phyloP scores from a whole-genome alignment of 2,888 invertebrate genomes.

The Pasiphila rectangulata region DNA sequence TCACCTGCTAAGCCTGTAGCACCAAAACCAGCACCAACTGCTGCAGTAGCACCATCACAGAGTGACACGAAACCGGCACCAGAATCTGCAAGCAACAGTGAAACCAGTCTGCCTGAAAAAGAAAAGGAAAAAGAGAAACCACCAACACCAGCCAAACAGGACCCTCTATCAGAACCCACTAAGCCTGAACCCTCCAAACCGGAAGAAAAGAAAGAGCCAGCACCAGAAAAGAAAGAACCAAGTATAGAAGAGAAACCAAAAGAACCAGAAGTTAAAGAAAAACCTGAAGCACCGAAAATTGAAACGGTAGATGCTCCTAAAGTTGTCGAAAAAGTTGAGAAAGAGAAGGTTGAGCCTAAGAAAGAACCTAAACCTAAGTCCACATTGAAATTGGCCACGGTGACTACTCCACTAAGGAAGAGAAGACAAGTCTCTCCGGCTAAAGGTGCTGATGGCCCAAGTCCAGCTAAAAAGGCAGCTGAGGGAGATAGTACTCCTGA shows the following conservation, averaged over 20 bases:
- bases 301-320: constrained; percentile 36
- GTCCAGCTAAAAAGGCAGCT: constrained; percentile 58
- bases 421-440: constrained; percentile 76
- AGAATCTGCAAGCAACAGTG: constrained; percentile 65
- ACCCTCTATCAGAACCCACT: constrained; percentile 47
- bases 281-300: constrained; percentile 40
- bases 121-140: constrained; percentile 25
- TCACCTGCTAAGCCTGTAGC: constrained; percentile 66
- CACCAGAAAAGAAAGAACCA: constrained; percentile 48
- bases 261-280: constrained; percentile 44
- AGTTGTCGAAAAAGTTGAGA: constrained; percentile 60
- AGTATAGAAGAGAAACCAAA: constrained; percentile 42
- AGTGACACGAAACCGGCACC: constrained; percentile 66
- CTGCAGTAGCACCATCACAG: constrained; percentile 66
- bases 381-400: constrained; percentile 78
- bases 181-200: constrained; percentile 47
- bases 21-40: constrained; percentile 59
- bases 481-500: constrained; percentile 64
- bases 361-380: constrained; percentile 67
- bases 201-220: constrained; percentile 56
- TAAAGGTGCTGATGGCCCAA: constrained; percentile 56
- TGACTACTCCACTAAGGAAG: constrained; percentile 78
- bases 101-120: constrained; percentile 47
- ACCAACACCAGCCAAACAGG: constrained; percentile 47
- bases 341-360: constrained; percentile 42